These are phyloP conservation scores for Rhizomys pruinosus DNA, from an alignment of 2,113 vertebrate genomes.

Conservation along the genomic window DNA sequence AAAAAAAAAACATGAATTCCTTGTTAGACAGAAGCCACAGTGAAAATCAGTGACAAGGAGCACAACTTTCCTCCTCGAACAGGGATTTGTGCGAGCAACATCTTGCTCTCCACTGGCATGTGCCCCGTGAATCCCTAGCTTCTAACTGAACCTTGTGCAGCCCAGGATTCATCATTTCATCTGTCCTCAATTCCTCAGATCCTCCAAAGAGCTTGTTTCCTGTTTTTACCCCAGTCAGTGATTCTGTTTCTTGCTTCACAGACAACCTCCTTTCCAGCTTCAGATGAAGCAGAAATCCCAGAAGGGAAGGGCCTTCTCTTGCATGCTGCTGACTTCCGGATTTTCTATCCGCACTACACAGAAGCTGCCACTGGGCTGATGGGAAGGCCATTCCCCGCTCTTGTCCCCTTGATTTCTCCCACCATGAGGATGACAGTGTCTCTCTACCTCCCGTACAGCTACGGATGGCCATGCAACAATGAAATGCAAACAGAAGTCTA, in stretches of 20 bases:
- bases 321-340: no score
- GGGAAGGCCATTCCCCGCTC: background rate
- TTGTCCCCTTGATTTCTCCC: background rate
- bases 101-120: background rate
- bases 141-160: background rate
- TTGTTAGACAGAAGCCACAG: slow-evolving; percentile 10
- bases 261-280: background rate
- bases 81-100: background rate
- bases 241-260: background rate
- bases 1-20: background rate
- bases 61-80: background rate
- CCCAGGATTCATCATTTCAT: background rate
- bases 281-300: background rate
- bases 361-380: background rate
- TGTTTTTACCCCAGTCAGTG: background rate
- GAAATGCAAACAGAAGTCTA: background rate
- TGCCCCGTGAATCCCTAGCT: background rate
- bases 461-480: no score
- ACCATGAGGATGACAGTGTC: background rate
- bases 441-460: background rate
- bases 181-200: background rate
- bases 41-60: background rate
- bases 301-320: background rate
- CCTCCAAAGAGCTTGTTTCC: background rate
- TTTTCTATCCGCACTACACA: background rate